phyloP scores from a whole-genome alignment of 2,888 invertebrate genomes.

The Cyrtodaria siliqua region DNA sequence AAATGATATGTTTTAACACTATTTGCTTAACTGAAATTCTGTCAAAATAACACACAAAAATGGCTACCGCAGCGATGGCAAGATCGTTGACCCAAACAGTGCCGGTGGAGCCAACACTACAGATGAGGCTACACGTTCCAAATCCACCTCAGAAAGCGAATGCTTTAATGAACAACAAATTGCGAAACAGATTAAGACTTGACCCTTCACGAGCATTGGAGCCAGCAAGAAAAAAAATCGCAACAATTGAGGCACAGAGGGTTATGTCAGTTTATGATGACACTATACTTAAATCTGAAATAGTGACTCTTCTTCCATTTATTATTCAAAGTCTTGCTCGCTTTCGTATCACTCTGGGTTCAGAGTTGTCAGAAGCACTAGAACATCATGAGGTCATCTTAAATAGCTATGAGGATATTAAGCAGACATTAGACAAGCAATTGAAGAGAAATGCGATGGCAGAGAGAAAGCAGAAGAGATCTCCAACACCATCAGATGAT shows the following conservation, averaged over 20 bases:
- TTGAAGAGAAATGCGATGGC: slow-evolving; percentile 56
- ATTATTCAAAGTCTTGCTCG: slow-evolving; percentile 81
- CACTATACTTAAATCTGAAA: slow-evolving; percentile 79
- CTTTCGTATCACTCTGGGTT: slow-evolving; percentile 80
- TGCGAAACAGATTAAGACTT: slow-evolving; percentile 69
- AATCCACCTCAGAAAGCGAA: slow-evolving; percentile 48
- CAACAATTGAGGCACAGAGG: slow-evolving; percentile 85
- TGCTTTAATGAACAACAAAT: slow-evolving; percentile 57
- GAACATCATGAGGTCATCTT: slow-evolving; percentile 80
- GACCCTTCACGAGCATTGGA: slow-evolving; percentile 84
- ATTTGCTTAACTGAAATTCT: too few relatives aligned
- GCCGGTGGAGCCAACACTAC: slow-evolving; percentile 73
- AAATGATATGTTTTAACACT: too few relatives aligned
- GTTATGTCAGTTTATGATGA: slow-evolving; percentile 85
- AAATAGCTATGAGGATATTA: slow-evolving; percentile 80
- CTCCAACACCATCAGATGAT: slow-evolving; percentile 30
- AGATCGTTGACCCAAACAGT: slow-evolving; percentile 60
- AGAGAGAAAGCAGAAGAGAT: slow-evolving; percentile 21
- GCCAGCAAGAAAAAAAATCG: slow-evolving; percentile 84
- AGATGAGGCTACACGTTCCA: slow-evolving; percentile 74
- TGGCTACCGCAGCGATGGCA: slow-evolving; percentile 65
- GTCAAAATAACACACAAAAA: slow-evolving; percentile 18
- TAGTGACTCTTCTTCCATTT: slow-evolving; percentile 81
- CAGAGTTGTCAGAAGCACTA: slow-evolving; percentile 78
- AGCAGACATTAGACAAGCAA: slow-evolving; percentile 71